Conservation (phyloP, 2,113 vertebrate genomes). For the Phaethon lepturus region DNA sequence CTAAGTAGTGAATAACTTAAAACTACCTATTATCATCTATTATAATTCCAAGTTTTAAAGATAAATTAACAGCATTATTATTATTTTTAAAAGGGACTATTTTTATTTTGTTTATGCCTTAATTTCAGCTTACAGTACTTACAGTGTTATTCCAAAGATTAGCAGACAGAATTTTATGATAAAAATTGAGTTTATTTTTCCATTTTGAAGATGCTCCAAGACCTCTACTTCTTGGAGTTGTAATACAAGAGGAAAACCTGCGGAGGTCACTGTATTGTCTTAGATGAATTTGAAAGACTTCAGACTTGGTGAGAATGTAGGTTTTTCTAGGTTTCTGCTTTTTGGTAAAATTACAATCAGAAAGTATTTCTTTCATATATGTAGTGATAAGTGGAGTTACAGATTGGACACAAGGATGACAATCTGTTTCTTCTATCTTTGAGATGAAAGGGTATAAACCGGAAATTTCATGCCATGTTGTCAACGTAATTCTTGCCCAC, state of each 20-base stretch:
- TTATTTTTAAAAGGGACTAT: background rate
- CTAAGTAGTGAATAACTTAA: background rate
- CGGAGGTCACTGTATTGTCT: constrained; percentile 55
- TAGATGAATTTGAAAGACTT: background rate
- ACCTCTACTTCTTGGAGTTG: background rate
- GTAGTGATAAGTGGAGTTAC: background rate
- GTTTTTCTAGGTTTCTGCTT: background rate
- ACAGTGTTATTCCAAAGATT: background rate
- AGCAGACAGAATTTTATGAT: background rate
- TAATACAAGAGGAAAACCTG: background rate
- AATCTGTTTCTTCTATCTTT: background rate
- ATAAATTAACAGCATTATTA: background rate
- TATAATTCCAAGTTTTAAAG: background rate
- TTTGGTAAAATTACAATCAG: background rate
- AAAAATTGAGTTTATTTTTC: background rate
- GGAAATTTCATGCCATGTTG: background rate
- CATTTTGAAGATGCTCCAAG: background rate
- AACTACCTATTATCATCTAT: background rate
- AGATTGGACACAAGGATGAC: background rate
- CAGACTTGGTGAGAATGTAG: background rate
- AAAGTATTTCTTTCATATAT: background rate
- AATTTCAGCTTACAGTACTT: background rate
- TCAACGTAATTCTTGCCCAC: background rate
- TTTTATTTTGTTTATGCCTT: background rate
- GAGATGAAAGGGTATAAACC: background rate